Conservation (phyloP, 2,113 vertebrate species). For the Bambusicola thoracicus region DNA sequence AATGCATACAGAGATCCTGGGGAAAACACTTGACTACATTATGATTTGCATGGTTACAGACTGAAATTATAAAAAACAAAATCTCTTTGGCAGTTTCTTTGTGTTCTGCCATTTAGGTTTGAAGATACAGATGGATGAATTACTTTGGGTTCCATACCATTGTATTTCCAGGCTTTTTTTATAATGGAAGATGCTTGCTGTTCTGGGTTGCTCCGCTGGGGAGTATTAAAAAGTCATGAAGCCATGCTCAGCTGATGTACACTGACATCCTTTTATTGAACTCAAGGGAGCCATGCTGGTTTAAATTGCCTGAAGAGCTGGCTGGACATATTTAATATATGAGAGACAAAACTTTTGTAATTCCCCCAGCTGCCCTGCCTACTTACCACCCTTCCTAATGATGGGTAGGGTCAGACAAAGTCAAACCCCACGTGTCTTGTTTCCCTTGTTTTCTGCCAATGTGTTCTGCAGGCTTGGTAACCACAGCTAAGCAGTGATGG, state of each 20-base stretch:
- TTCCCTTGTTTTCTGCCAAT: neutral
- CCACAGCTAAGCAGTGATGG: neutral
- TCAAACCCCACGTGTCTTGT: neutral
- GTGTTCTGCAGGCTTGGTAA: neutral
- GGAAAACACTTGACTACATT: neutral
- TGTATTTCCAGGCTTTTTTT: neutral
- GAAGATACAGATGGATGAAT: neutral
- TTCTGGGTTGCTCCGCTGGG: neutral
- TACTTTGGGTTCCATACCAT: neutral
- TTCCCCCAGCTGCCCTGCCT: neutral
- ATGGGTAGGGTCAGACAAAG: neutral
- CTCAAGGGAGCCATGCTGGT: neutral
- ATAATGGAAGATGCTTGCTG: fast-evolving
- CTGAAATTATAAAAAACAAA: neutral
- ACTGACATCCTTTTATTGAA: neutral
- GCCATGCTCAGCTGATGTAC: neutral
- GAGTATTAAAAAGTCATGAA: neutral
- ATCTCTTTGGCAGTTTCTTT: neutral
- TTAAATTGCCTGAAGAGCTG: neutral
- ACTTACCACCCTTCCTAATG: neutral
- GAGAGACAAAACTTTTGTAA: neutral
- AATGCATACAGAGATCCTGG: neutral
- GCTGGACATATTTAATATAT: neutral
- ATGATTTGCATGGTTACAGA: neutral
- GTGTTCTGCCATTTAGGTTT: neutral